phyloP scores from a whole-genome alignment of 1,140 invertebrate species.

The Sarcophaga bullata region DNA sequence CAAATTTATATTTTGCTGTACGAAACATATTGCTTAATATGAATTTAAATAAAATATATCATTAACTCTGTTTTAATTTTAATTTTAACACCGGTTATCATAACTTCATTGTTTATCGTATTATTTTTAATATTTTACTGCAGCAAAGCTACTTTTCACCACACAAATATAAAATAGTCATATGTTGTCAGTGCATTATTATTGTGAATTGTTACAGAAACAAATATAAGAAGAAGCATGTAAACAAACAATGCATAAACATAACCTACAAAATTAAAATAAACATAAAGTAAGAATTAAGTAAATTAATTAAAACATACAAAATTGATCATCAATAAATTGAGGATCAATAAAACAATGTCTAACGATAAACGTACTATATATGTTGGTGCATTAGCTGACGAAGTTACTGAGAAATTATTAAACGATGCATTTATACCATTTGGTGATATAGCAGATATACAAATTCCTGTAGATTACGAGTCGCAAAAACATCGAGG shows the following conservation, averaged over 20 bases:
- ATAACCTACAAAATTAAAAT: neutral
- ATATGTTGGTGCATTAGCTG: conserved; percentile 91
- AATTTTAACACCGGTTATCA: conserved; percentile 17
- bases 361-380: conserved; percentile 79
- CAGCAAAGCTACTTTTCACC: neutral
- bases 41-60: conserved; percentile 21
- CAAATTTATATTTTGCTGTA: conserved; percentile 65
- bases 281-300: neutral
- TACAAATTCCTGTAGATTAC: conserved; percentile 98
- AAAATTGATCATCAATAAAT: neutral
- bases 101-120: conserved; percentile 40
- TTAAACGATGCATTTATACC: conserved; percentile 96
- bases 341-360: conserved; percentile 47
- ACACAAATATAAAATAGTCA: neutral
- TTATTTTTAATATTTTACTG: conserved; percentile 20
- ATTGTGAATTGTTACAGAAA: conserved; percentile 7
- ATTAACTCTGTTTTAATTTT: neutral
- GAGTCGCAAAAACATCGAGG: conserved; percentile 97
- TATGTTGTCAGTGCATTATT: neutral
- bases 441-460: conserved; percentile 97
- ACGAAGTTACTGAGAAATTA: conserved; percentile 97
- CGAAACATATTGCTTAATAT: conserved; percentile 55
- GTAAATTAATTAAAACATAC: neutral
- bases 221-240: neutral
- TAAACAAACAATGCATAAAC: neutral